Conservation (phyloP, 2,797 vertebrate genomes). For the Loris lydekkerianus region DNA sequence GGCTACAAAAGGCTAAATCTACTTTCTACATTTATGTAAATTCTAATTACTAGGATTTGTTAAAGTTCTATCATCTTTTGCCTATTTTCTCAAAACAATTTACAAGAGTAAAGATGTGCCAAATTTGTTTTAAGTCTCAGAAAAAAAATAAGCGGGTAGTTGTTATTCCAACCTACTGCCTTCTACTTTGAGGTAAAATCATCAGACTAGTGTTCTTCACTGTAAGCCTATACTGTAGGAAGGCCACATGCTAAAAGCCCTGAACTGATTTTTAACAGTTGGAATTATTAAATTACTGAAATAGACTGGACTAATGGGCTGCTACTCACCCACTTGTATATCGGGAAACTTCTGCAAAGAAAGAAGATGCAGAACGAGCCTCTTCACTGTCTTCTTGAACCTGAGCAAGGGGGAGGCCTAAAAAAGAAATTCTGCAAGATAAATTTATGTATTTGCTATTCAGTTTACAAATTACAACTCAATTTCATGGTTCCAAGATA, state of each 20-base stretch:
- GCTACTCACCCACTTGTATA: conserved; percentile 88
- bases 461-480: neutral
- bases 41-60: conserved; percentile 52
- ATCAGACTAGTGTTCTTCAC: neutral
- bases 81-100: neutral
- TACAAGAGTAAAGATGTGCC: neutral
- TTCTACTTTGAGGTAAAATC: conserved; percentile 23
- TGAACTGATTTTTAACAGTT: conserved; percentile 42
- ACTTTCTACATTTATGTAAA: conserved; percentile 66
- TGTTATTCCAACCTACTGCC: conserved; percentile 13
- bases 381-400: conserved; percentile 87
- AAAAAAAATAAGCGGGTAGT: conserved; percentile 41
- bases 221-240: neutral
- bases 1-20: neutral
- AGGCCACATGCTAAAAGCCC: conserved; percentile 27
- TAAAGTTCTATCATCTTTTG: conserved; percentile 50
- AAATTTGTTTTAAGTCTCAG: conserved; percentile 25
- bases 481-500: conserved; percentile 49
- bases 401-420: conserved; percentile 82
- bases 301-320: neutral
- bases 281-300: conserved; percentile 33
- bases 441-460: conserved; percentile 40
- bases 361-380: conserved; percentile 85
- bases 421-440: conserved; percentile 69
- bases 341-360: conserved; percentile 88